These are phyloP conservation scores for Dendroctonus valens DNA, from an alignment of 1,140 invertebrate genomes.

Conservation along the genomic window DNA sequence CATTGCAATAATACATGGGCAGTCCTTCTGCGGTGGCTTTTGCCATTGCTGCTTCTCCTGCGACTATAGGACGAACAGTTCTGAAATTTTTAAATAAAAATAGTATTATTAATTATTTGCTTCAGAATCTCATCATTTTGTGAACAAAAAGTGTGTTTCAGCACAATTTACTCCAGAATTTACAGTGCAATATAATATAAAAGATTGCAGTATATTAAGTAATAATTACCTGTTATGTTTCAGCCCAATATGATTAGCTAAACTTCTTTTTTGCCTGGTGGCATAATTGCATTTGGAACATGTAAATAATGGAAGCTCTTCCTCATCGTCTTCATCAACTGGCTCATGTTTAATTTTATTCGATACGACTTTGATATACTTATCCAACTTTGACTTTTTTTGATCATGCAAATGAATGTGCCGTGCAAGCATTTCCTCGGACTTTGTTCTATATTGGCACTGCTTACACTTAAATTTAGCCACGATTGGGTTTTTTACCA, in stretches of 20 bases:
- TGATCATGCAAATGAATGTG: constrained; percentile 8
- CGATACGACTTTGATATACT: constrained; percentile 4
- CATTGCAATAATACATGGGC: constrained; percentile 13
- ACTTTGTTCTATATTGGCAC: constrained; percentile 21
- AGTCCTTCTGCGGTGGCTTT: constrained; percentile 5
- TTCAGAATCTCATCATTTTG: too few species aligned
- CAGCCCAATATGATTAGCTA: constrained; percentile 17
- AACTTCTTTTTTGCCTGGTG: constrained; percentile 18
- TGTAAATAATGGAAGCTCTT: constrained; percentile 8
- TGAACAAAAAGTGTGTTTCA: too few species aligned
- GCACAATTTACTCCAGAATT: too few species aligned
- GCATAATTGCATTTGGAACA: constrained; percentile 18
- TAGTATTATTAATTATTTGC: too few species aligned
- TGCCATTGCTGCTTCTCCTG: neutral
- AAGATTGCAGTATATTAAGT: neutral
- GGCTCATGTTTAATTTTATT: neutral
- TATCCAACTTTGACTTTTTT: constrained; percentile 1
- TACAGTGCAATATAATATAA: too few species aligned
- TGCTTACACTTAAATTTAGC: constrained; percentile 13
- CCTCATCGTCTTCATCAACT: neutral
- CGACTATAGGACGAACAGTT: constrained; percentile 2
- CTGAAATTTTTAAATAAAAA: neutral
- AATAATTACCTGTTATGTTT: constrained; percentile 23
- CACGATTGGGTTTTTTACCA: constrained; percentile 4
- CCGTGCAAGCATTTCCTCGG: constrained; percentile 11